Base-by-base conservation (phyloP, 2,113 vertebrate species). In the Oryzias woworae region DNA sequence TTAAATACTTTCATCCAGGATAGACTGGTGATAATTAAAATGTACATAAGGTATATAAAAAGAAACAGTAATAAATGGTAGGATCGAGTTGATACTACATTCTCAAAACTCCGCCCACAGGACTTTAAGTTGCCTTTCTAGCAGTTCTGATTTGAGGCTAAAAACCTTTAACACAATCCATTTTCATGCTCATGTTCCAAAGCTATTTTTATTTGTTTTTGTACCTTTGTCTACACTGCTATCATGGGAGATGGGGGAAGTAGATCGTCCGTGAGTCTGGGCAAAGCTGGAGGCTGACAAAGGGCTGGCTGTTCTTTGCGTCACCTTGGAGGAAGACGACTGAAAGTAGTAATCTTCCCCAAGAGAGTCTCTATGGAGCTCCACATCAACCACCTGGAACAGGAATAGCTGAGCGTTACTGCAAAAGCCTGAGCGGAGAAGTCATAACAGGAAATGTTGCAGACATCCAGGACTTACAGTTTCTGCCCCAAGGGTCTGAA, bases 401-500 rank as follows among this genome's bases (percentile, higher is more conserved):
- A 77, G 78, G 76, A 50, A 74, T 5, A 78, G 28, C 62, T 61
- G 24, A 48, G 16, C 0, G 8, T 59, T 0, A 78, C 46, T 24
- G 31, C 1, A 75, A 70, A 54, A 10, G 6, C 49, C 45, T 12
- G 52, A 58, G 18, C 14, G 36, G 59, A 1, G 7, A 75, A 42
- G 26, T 17, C 44, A 10, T 0, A 55, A 3, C 12, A 66, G 4
- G 69, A 53, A 62, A 60, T 16, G 54, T 6, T 65, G 16, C 5
- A 4, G 61, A 66, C 16, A 51, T n/a, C 28, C 14, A 57, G 7
- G 36, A 73, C 94, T 87, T 92, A 98, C 97, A 76, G 97, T 99
- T 91, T 99, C 97, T 58, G 96, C 97, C 0, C 97, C 97, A 1
- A 99, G 93, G 1, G 96, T 99, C 93, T 99, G 97, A 61, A 99